Evolutionary conservation across 2,888 invertebrate genomes (phyloP).

Genomic region (Alentia gelatinosa): DNA sequence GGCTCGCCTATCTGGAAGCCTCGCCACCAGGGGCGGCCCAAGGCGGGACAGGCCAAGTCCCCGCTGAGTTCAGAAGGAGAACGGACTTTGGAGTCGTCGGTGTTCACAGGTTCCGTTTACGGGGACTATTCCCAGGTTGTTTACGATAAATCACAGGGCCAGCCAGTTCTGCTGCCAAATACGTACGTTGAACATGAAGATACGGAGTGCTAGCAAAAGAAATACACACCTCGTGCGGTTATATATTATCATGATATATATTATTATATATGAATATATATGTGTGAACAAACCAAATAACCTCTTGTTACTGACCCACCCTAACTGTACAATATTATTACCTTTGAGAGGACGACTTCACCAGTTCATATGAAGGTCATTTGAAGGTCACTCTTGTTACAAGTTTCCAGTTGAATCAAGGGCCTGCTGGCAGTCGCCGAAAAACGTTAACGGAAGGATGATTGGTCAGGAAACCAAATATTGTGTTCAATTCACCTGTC

Average conservation of each 20-base stretch:
- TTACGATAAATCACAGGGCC: slow-evolving; percentile 63
- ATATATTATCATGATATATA: too few species aligned
- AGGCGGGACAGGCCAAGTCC: neutral
- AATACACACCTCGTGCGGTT: neutral
- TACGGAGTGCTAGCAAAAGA: slow-evolving; percentile 59
- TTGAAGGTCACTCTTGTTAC: neutral
- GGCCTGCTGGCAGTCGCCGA: slow-evolving; percentile 7
- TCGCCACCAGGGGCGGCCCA: slow-evolving; percentile 82
- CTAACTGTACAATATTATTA: neutral
- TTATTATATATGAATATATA: too few species aligned
- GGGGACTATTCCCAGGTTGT: slow-evolving; percentile 66
- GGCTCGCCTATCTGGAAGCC: slow-evolving; percentile 99
- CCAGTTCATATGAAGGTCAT: too few species aligned
- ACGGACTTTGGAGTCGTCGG: slow-evolving; percentile 50
- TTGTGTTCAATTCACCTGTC: slow-evolving; percentile 26
- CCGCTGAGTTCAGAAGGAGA: slow-evolving; percentile 46
- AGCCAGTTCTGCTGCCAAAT: slow-evolving; percentile 54
- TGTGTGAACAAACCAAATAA: neutral
- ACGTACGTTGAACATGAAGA: slow-evolving; percentile 58
- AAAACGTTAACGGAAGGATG: neutral
- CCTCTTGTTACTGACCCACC: neutral
- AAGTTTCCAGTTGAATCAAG: neutral
- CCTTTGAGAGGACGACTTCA: neutral
- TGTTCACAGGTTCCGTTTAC: slow-evolving; percentile 61
- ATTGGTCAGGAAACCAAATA: neutral